Evolutionary conservation across 2,113 vertebrate genomes (phyloP), one percentile per base, ranked within the genome.

Genomic region (Oncorhynchus kisutch): DNA sequence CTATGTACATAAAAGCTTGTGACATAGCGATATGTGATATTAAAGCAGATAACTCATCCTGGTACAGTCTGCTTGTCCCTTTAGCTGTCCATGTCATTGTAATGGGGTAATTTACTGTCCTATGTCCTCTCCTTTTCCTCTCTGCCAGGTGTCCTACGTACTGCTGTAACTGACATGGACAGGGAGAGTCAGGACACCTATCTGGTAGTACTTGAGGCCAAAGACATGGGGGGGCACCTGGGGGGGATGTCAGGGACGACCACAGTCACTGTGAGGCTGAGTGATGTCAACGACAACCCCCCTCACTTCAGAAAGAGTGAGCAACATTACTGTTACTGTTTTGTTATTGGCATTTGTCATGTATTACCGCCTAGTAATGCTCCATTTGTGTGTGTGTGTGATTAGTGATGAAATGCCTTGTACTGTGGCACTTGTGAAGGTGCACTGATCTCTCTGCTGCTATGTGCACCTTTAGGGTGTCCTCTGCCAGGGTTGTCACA

Each of bases 181-280:
- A 88, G 96, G 2, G 96, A 97, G 84, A 93, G 92, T 0, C 95
- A 95, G 78, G 94, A 95, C 57, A 93, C 95, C 73, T 96, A 96
- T 79, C 88, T 94, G 76, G 94, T 97, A 9, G 92, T 97, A 72
- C 93, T 97, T 67, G 95, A 97, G 84, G 96, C 95, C 81, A 96
- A 95, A 86, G 96, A 97, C 89, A 96, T 97, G 96, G 96, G 96
- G 0, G 96, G 96, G 13, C 95, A 96, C 85, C 90, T 94, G 76
- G 96, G 96, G 3, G 96, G 96, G 68, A 87, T 97, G 74, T 95
- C 95, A 1, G 96, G 95, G 75, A 96, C 95, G 24, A 95, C 95
- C 0, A 96, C 95, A 0, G 87, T 96, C 81, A 96, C 95, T 0
- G 94, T 96, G 78, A 92, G 86, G 69, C 92, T 96, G 82, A 96